phyloP scores from a whole-genome alignment of 2,113 vertebrate genomes.

The Murina feae region DNA sequence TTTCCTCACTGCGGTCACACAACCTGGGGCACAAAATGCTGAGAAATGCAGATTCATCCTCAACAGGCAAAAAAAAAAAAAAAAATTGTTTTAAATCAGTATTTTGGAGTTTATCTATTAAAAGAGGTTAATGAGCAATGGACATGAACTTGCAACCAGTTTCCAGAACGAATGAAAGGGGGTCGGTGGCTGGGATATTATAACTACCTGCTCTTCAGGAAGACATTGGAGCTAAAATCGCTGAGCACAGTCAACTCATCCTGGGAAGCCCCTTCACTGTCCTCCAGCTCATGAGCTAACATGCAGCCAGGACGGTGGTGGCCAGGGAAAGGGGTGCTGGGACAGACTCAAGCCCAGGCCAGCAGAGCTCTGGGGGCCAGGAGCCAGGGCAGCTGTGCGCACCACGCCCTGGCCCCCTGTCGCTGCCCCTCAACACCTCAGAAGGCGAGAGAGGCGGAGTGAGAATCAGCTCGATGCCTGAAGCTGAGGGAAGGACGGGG shows the following conservation, averaged over 20 bases:
- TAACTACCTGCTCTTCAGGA: background rate
- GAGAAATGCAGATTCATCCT: background rate
- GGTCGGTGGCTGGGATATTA: background rate
- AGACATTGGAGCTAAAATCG: background rate
- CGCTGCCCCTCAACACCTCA: background rate
- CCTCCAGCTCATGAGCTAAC: background rate
- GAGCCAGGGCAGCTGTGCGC: background rate
- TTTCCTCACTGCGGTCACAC: background rate
- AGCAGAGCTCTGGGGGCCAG: background rate
- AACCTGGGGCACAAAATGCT: background rate
- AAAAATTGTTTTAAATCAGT: background rate
- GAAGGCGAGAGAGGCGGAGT: background rate
- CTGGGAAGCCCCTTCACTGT: fast-evolving
- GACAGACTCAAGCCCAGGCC: background rate
- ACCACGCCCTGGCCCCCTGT: too few species aligned
- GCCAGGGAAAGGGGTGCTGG: too few species aligned
- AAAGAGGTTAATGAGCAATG: background rate
- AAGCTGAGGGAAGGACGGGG: background rate
- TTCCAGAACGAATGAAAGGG: background rate
- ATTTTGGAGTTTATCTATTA: background rate
- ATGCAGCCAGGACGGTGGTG: fast-evolving
- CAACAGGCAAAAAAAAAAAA: background rate
- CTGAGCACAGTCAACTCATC: fast-evolving
- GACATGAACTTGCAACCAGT: background rate
- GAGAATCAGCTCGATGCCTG: too few species aligned